Base-by-base conservation (phyloP, 2,113 vertebrate genomes). In the Alces alces region DNA sequence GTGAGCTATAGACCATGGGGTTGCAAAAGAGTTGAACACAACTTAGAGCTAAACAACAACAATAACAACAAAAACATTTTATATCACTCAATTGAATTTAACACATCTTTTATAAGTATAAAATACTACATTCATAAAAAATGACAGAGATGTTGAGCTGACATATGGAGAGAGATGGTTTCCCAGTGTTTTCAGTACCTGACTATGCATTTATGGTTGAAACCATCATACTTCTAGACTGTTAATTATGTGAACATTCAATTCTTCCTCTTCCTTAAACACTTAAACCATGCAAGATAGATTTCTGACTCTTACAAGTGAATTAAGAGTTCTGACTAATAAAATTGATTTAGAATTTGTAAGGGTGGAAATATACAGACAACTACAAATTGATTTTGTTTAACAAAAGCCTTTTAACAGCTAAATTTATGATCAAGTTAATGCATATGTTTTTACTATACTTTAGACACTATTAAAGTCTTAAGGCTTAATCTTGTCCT, bases 281-380 rank as follows among this genome's bases (percentile, higher is more conserved):
- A 80, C 39, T 66, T 79, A 89, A 86, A 13, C 19, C 11, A 23
- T 76, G 55, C 23, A 39, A 96, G 21, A 57, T 76, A 23, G 5
- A 2, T 57, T 90, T 61, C 82, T 85, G 23, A 85, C 54, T 86
- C 12, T 83, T 60, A 1, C 13, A 50, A 87, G n/a, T 50, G 82
- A 87, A 89, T 27, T 19, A 52, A 55, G 23, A 1, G 13, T 83
- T 80, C 25, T 85, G 78, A 82, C 43, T 91, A 97, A 92, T 78
- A 89, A 95, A 92, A 89, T 5, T 94, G 85, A 94, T 90, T 97
- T 97, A 93, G 39, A 92, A 82, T 95, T 82, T 96, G 30, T 96
- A 92, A 79, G 3, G 27, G 15, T 97, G 17, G 27, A 86, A 76
- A 82, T 92, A 88, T 27, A 70, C 1, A 86, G 86, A 64, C 0